Percentiles rank a stretch among this genome's conserved stretches.
Conservation (phyloP, 2,797 vertebrate species). For the Phyllotis vaccarum region DNA sequence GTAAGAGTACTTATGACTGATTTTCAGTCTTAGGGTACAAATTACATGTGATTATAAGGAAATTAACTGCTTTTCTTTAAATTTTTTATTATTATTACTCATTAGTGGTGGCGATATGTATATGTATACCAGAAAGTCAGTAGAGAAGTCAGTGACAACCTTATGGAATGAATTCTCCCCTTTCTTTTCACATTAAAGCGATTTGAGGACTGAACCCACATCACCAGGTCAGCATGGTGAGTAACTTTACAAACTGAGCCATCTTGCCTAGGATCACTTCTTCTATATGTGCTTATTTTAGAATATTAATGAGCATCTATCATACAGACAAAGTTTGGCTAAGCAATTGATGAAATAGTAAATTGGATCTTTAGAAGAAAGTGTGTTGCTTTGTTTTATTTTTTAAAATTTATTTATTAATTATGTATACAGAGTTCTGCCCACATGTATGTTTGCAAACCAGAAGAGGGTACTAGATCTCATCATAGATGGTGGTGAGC, state of each 20-base stretch:
- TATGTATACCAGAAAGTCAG: neutral
- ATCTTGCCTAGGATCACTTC: neutral
- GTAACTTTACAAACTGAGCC: neutral
- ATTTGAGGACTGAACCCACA: neutral
- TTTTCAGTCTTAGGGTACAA: neutral
- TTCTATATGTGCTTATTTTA: neutral
- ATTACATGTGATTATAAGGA: neutral
- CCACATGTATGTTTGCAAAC: too few relatives aligned
- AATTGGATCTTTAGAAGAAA: constrained; percentile 27
- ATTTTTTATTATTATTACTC: neutral
- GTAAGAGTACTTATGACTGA: neutral
- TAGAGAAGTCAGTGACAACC: neutral
- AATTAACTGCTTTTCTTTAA: neutral
- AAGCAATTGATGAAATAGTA: neutral
- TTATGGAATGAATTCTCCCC: neutral
- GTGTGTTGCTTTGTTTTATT: neutral
- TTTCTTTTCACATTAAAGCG: neutral
- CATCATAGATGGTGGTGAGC: too few relatives aligned
- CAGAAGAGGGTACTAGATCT: too few relatives aligned
- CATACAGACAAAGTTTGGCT: neutral
- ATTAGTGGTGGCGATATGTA: neutral
- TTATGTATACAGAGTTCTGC: too few relatives aligned
- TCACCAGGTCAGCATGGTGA: neutral
- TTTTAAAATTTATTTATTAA: too few relatives aligned
- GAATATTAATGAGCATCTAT: neutral